Percentiles rank a stretch among this genome's conserved stretches.
These are phyloP conservation scores for Gambusia holbrooki DNA, from an alignment of 2,113 vertebrate species.

Conservation along the genomic window DNA sequence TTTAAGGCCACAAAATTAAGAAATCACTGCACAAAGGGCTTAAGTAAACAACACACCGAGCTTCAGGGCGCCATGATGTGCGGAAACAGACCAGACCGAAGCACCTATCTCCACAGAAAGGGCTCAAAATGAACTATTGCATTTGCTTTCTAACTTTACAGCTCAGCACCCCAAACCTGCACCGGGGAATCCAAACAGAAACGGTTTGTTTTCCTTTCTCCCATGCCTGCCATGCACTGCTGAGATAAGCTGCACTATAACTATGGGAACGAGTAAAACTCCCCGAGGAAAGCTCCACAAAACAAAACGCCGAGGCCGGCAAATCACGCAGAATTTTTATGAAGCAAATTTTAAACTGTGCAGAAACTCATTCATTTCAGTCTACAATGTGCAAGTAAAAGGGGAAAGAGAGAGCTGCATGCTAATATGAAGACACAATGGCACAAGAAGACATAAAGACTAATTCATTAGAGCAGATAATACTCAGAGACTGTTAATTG, in stretches of 20 bases:
- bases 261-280: constrained; percentile 50
- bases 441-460: constrained; percentile 67
- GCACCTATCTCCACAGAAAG: constrained; percentile 41
- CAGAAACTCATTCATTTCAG: constrained; percentile 35
- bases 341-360: constrained; percentile 43
- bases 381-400: constrained; percentile 46
- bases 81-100: constrained; percentile 38
- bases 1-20: constrained; percentile 66
- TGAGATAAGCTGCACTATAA: constrained; percentile 64
- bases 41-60: background rate
- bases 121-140: constrained; percentile 43
- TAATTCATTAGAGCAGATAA: constrained; percentile 79
- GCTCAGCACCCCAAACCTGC: constrained; percentile 45
- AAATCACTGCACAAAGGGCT: constrained; percentile 65
- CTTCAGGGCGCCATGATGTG: constrained; percentile 32
- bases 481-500: constrained; percentile 77
- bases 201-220: constrained; percentile 30
- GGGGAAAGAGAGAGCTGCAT: constrained; percentile 52
- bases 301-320: constrained; percentile 39
- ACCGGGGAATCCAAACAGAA: constrained; percentile 61
- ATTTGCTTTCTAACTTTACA: constrained; percentile 41
- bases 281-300: constrained; percentile 59
- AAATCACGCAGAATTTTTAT: constrained; percentile 40
- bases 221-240: constrained; percentile 48
- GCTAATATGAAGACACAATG: constrained; percentile 60